phyloP scores from a whole-genome alignment of 2,113 vertebrate species.

The Sceloporus undulatus region DNA sequence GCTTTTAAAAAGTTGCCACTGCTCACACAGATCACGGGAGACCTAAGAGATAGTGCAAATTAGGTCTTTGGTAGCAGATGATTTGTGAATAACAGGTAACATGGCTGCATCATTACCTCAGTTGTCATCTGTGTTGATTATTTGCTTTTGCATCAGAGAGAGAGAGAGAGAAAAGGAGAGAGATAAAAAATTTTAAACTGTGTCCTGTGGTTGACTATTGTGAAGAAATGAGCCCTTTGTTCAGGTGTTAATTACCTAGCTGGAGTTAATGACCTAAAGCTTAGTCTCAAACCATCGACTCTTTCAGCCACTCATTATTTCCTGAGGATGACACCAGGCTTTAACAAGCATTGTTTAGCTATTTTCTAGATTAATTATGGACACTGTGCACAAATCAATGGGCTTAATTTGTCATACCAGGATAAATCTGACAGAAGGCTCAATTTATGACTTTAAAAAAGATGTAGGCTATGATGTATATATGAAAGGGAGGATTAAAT shows the following conservation, averaged over 20 bases:
- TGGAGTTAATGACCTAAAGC: constrained; percentile 19
- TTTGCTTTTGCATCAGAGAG: neutral
- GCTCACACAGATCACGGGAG: neutral
- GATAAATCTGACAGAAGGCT: neutral
- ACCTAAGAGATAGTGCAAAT: neutral
- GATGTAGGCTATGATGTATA: neutral
- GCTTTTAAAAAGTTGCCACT: neutral
- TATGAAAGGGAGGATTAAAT: neutral
- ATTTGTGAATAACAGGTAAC: neutral
- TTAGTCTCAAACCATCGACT: neutral
- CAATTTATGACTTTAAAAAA: neutral
- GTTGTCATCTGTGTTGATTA: constrained; percentile 6
- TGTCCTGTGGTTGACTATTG: neutral
- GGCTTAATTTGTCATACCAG: neutral
- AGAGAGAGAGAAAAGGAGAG: too few relatives aligned
- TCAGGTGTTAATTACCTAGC: neutral
- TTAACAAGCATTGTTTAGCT: neutral
- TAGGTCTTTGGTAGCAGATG: neutral
- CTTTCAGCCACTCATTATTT: constrained; percentile 18
- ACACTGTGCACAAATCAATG: neutral
- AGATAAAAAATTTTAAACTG: neutral
- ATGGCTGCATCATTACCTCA: neutral
- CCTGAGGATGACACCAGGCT: neutral
- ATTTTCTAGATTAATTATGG: constrained; percentile 16
- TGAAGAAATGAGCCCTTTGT: neutral